Evolutionary conservation across 2,888 invertebrate genomes (phyloP).

Genomic region (Acrobasis suavella): DNA sequence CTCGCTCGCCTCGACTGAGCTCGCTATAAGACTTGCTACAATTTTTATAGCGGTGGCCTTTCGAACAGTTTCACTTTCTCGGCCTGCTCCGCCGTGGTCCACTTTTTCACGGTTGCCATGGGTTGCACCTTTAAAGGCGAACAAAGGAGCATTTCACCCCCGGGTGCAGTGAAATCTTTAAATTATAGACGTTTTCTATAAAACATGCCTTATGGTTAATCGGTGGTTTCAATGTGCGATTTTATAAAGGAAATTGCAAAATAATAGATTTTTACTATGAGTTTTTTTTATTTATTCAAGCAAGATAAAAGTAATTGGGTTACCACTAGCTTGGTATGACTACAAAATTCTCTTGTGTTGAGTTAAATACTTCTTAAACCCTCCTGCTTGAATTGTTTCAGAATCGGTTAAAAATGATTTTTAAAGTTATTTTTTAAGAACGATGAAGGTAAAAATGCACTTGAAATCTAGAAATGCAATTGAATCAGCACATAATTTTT

Average conservation of each 20-base stretch:
- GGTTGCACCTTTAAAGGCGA: slow-evolving; percentile 54
- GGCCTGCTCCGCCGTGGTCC: slow-evolving; percentile 63
- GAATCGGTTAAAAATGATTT: too few relatives aligned
- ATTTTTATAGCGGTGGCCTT: slow-evolving; percentile 71
- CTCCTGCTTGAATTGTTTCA: too few relatives aligned
- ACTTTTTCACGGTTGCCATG: slow-evolving; percentile 65
- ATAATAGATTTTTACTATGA: neutral
- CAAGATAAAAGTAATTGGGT: too few relatives aligned
- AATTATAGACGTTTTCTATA: slow-evolving; percentile 1
- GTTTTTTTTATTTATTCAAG: too few relatives aligned
- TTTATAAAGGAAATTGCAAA: slow-evolving; percentile 12
- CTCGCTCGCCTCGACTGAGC: slow-evolving; percentile 68
- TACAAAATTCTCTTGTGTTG: too few relatives aligned
- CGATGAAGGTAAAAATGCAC: too few relatives aligned
- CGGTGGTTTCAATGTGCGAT: neutral
- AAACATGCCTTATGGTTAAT: neutral
- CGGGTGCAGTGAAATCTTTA: slow-evolving; percentile 30
- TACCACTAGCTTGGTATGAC: too few relatives aligned
- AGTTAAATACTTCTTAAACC: too few relatives aligned
- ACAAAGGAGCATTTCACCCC: slow-evolving; percentile 54
- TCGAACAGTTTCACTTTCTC: slow-evolving; percentile 76
- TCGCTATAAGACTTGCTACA: slow-evolving; percentile 57
- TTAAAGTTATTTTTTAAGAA: too few relatives aligned
- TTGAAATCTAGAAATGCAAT: too few relatives aligned
- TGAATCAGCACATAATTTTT: too few relatives aligned